Percentiles rank a stretch among this genome's conserved stretches.
Conservation (phyloP, 2,888 invertebrate genomes). For the Nasonovia ribisnigri region DNA sequence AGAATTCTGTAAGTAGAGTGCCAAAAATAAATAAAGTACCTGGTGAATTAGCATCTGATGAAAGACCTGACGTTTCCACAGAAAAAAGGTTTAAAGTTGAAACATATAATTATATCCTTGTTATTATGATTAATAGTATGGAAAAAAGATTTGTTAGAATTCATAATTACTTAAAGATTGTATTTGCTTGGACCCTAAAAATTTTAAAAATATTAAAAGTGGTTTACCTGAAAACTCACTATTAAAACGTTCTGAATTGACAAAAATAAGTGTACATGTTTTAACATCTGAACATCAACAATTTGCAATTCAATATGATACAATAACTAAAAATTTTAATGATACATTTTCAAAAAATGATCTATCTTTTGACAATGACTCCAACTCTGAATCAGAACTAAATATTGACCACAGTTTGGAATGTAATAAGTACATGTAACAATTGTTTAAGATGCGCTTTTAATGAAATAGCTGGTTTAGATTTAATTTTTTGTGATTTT, state of each 20-base stretch:
- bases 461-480: too few relatives aligned
- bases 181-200: slow-evolving; percentile 9
- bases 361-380: too few relatives aligned
- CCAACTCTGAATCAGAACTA: too few relatives aligned
- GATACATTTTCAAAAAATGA: too few relatives aligned
- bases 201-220: slow-evolving; percentile 5
- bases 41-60: neutral
- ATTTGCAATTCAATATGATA: neutral
- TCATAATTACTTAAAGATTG: neutral
- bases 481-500: too few relatives aligned
- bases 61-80: neutral
- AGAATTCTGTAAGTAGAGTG: neutral
- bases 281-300: neutral
- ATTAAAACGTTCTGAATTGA: neutral
- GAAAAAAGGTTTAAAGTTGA: neutral
- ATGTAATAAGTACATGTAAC: too few relatives aligned
- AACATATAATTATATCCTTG: neutral
- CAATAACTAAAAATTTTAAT: too few relatives aligned
- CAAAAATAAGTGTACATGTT: neutral
- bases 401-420: too few relatives aligned
- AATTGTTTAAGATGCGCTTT: too few relatives aligned
- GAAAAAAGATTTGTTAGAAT: neutral
- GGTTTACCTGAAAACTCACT: neutral
- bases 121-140: neutral
- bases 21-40: neutral